Evolutionary conservation across 2,797 vertebrate species (phyloP).

Genomic region (Brachyrhaphis roseni): DNA sequence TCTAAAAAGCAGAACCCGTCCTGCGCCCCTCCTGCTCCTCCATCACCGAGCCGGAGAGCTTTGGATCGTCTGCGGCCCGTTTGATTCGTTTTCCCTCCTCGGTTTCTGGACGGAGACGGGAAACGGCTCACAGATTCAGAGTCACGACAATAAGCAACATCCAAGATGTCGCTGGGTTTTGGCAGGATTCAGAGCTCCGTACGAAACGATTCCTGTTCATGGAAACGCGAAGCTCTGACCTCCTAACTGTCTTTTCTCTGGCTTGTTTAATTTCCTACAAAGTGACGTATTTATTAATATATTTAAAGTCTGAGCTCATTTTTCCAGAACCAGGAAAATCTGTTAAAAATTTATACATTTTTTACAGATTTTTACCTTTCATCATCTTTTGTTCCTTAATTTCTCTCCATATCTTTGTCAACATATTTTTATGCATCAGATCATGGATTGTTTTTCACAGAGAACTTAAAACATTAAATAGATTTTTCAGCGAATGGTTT

Average conservation of each 20-base stretch:
- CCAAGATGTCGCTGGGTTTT: not conserved
- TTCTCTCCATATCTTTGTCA: not conserved
- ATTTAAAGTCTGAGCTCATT: not conserved
- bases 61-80: constrained; percentile 56
- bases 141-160: not conserved
- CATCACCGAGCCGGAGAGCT: constrained; percentile 17
- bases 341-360: not conserved
- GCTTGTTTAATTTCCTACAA: not conserved
- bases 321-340: not conserved
- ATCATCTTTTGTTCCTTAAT: not conserved
- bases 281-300: not conserved
- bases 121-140: not conserved
- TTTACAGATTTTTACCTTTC: not conserved
- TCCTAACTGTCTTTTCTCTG: not conserved
- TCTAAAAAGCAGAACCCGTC: constrained; percentile 67
- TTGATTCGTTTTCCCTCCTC: constrained; percentile 48
- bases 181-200: not conserved
- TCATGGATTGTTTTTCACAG: no score
- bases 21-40: not conserved
- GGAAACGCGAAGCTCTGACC: not conserved
- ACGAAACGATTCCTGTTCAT: not conserved
- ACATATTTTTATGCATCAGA: no score
- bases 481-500: no score
- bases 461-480: no score
- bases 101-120: constrained; percentile 33